Base-by-base conservation (phyloP, 2,888 invertebrate species). In the Aproaerema taeniolella region DNA sequence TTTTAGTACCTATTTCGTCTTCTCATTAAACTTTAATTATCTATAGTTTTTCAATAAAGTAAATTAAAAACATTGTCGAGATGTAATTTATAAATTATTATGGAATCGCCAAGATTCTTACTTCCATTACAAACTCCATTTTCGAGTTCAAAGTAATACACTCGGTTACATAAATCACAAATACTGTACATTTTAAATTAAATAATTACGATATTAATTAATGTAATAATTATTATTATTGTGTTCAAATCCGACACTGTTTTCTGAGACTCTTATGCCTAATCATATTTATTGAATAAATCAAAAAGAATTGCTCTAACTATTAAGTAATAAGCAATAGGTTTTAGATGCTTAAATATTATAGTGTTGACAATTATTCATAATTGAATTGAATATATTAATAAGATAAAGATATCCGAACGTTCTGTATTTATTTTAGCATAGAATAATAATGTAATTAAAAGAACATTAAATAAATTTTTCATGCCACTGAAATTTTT, bases 361-460 rank as follows among this genome's bases (percentile, higher is more conserved):
- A 67, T 73, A 78, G 67, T 64, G 73, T 67, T 67, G 58, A 63
- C 62, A 54, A 55, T 67, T 61, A 67, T 69, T 67, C 64, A 60
- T 54, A 75, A 75, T 74, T 76, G 73, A 82, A 80, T 78, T 80
- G 77, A 70, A 67, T 77, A 71, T 64, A 78, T 76, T 72, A 64
- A 66, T 75, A 76, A 80, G 73, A 57, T 74, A 58, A 68, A 67
- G 58, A 69, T 82, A 81, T 72, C 61, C 67, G 67, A 76, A 75
- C 73, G 70, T 69, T 77, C 76, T 83, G 83, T 86, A 86, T 85
- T 86, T 86, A 86, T 86, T 86, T 81, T 85, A 86, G 78, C 72
- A 76, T 82, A 82, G 70, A 59, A 63, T 75, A 67, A 67, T 75
- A 70, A 74, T 83, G 6, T 82, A 81, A 83, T 80, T 77, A 77